These are phyloP conservation scores for Aptenodytes patagonicus DNA, from an alignment of 2,113 vertebrate species.

Conservation along the genomic window DNA sequence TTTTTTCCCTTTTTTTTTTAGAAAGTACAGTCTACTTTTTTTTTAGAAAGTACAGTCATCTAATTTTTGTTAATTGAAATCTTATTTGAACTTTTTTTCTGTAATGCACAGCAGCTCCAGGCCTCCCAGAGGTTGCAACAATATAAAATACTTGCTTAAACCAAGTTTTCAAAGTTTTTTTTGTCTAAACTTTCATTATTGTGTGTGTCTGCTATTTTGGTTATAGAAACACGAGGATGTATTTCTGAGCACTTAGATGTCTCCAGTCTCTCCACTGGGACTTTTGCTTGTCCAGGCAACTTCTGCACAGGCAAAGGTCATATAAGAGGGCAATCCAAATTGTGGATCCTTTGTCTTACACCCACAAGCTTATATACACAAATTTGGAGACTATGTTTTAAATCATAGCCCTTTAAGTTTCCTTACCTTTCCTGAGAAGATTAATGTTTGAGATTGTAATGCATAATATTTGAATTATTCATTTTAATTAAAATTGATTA, in stretches of 20 bases:
- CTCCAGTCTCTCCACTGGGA: neutral
- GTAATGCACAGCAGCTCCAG: neutral
- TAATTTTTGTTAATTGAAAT: neutral
- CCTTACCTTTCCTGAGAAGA: constrained; percentile 47
- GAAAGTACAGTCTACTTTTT: neutral
- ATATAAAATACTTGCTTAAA: neutral
- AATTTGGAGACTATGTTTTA: neutral
- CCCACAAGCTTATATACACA: neutral
- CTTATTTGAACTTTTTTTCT: neutral
- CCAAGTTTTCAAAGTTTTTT: neutral
- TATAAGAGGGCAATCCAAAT: neutral
- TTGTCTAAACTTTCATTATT: neutral
- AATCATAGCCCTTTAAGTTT: constrained; percentile 20
- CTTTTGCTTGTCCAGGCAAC: neutral
- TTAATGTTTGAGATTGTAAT: constrained; percentile 49
- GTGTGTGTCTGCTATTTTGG: neutral
- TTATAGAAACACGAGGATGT: neutral
- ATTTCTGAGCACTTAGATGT: neutral
- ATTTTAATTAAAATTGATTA: constrained; percentile 61
- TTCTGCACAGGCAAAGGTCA: neutral
- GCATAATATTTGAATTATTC: constrained; percentile 59
- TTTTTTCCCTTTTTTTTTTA: fast-evolving
- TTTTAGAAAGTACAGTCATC: neutral
- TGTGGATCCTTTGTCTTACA: neutral
- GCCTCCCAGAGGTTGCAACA: neutral